A percentile compares a stretch with the other conserved stretches of the same genome.
Evolutionary conservation across 2,113 vertebrate species (phyloP).

Genomic region (Strix uralensis): DNA sequence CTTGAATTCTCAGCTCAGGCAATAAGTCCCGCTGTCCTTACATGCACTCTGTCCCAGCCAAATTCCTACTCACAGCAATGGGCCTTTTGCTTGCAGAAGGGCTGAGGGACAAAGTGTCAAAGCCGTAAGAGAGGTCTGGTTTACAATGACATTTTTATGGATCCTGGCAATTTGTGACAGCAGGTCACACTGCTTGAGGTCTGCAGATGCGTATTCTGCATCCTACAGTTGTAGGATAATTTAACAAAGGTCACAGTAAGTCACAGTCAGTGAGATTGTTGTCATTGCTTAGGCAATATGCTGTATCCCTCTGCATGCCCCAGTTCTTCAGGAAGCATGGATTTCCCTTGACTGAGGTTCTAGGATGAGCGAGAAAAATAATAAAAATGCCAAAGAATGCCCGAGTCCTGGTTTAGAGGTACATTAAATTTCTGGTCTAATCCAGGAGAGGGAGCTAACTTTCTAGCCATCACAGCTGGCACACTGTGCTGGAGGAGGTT

Average conservation of each 20-base stretch:
- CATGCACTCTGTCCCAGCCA: rapidly evolving
- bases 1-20: background rate
- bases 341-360: background rate
- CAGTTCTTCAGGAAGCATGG: background rate
- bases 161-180: background rate
- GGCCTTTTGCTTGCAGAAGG: background rate
- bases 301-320: background rate
- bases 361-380: background rate
- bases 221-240: background rate
- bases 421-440: background rate
- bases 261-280: background rate
- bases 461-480: background rate
- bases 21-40: background rate
- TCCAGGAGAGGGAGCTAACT: conserved; percentile 65
- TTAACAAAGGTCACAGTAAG: background rate
- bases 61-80: background rate
- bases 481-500: background rate
- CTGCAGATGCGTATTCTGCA: background rate
- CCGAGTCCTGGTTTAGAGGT: background rate
- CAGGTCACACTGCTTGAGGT: background rate
- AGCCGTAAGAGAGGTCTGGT: background rate
- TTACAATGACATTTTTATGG: background rate
- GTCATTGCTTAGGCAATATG: background rate
- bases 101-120: background rate
- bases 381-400: rapidly evolving